Evolutionary conservation across 2,797 vertebrate genomes (phyloP), one percentile per base, ranked within the genome.

Genomic region (Poecilia picta): DNA sequence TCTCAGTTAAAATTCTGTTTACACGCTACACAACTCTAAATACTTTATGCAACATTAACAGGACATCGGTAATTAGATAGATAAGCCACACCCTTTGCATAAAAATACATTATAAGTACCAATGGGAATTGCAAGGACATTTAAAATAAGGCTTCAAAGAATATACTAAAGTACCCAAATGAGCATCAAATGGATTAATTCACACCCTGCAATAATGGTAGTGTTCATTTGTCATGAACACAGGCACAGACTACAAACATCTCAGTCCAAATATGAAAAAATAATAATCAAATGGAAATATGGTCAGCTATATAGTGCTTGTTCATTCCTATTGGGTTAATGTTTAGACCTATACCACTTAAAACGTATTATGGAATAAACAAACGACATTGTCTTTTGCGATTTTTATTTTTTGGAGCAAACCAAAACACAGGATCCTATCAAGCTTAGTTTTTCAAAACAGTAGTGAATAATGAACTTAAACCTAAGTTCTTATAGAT

Each of bases 81-180:
- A 55, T 55, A 55, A n/a, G 51, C 51, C 51, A 55, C 51, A 3
- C 72, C 53, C 72, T 75, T 76, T 75, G 71, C 74, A 41, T 80
- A 55, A 55, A 7, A 11, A 25, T 55, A 55, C 8, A n/a, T 55
- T 55, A 55, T 55, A 55, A n/a, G 51, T 25, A 55, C 51, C 51
- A 55, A 55, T 55, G 25, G 3, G 51, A 55, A 25, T 25, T 55
- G 51, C 51, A 25, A 25, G 51, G 23, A 55, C 51, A 55, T 25
- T 55, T 55, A 55, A 55, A 23, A 55, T 55, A 55, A 55, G 51
- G n/a, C 51, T 55, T 55, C 51, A 55, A 2, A 55, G 51, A 55
- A 55, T 55, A 55, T 11, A 55, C n/a, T n/a, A n/a, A 10, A 55
- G 8, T 55, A 25, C 51, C 51, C 23, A 23, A 55, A 55, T 55